phyloP scores from a whole-genome alignment of 2,888 invertebrate genomes.

The Caenorhabditis afra region DNA sequence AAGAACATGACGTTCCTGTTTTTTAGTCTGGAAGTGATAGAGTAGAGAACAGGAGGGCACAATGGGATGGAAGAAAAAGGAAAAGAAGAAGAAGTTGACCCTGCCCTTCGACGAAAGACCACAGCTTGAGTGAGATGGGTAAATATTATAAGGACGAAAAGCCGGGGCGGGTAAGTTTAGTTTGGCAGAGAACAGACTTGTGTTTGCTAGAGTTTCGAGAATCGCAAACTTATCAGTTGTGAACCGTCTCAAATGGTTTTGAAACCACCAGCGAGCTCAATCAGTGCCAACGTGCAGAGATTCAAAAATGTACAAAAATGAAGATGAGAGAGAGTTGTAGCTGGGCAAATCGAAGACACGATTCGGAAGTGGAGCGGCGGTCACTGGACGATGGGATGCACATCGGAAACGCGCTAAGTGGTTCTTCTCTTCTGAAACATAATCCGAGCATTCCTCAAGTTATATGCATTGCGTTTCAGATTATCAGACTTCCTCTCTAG shows the following conservation, averaged over 20 bases:
- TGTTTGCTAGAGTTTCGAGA: constrained; percentile 45
- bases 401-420: constrained; percentile 48
- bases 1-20: constrained; percentile 46
- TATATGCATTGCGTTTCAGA: constrained; percentile 9
- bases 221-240: constrained; percentile 9
- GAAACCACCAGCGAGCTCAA: too few relatives aligned
- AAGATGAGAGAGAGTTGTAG: constrained; percentile 1
- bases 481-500: constrained; percentile 19
- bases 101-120: constrained; percentile 15
- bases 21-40: constrained; percentile 24
- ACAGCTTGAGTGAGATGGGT: constrained; percentile 30
- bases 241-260: not conserved
- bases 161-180: constrained; percentile 16
- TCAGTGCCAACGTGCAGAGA: too few relatives aligned
- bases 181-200: constrained; percentile 33
- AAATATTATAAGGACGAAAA: constrained; percentile 25
- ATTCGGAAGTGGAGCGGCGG: constrained; percentile 40
- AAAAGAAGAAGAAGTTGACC: constrained; percentile 43
- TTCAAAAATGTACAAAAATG: constrained; percentile 5
- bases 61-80: not conserved
- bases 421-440: constrained; percentile 28
- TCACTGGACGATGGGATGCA: constrained; percentile 39
- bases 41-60: not conserved
- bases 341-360: constrained; percentile 37
- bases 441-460: constrained; percentile 10